Evolutionary conservation across 2,797 vertebrate genomes (phyloP).

Genomic region (Apogon talboti): DNA sequence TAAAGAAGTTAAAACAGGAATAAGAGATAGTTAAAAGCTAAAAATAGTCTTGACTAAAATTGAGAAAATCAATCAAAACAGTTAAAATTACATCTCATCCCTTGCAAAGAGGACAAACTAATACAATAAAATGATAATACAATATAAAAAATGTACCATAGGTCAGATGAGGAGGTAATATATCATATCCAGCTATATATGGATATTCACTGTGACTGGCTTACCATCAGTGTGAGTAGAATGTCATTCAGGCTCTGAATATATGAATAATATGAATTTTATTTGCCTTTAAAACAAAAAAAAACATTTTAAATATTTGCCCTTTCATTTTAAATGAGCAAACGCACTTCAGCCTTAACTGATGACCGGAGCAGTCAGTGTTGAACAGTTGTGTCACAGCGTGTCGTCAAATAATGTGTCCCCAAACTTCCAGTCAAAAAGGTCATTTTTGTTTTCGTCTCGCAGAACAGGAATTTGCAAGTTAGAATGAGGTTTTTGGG

Average conservation of each 20-base stretch:
- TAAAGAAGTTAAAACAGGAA: no score
- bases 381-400: conserved; percentile 8
- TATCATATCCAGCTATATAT: no score
- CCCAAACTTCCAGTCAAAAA: not conserved
- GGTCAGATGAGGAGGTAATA: not conserved
- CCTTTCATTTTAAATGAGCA: no score
- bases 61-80: no score
- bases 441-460: conserved; percentile 2
- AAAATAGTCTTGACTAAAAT: no score
- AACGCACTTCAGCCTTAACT: not conserved
- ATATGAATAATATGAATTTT: no score
- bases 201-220: no score
- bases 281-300: no score
- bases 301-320: no score
- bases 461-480: not conserved
- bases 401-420: conserved; percentile 4
- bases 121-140: not conserved
- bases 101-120: not conserved
- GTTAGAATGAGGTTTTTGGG: not conserved
- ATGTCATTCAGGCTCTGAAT: no score
- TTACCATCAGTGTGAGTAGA: no score
- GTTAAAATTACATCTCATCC: not conserved
- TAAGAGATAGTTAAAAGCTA: no score
- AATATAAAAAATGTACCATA: not conserved
- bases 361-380: conserved; percentile 18